Evolutionary conservation across 2,888 invertebrate species (phyloP).

Genomic region (Coelinius sp.): DNA sequence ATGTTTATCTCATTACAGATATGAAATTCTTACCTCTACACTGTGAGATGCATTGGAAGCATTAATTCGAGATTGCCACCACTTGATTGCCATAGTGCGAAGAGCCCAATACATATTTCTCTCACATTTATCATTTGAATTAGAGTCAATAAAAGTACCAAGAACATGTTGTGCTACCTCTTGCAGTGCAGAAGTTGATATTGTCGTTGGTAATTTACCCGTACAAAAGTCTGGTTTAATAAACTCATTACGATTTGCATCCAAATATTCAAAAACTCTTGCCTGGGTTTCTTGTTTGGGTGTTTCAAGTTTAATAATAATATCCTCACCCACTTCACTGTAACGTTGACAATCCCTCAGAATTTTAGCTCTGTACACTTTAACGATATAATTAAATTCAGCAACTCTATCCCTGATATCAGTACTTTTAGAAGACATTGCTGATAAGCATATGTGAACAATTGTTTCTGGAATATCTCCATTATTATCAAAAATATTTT

Average conservation of each 20-base stretch:
- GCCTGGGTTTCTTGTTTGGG: neutral
- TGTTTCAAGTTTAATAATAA: neutral
- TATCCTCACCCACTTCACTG: neutral
- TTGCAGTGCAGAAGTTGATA: neutral
- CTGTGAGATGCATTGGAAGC: no score
- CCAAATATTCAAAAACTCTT: neutral
- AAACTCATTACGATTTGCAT: neutral
- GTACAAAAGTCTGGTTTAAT: neutral
- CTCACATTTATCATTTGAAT: neutral
- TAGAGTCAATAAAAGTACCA: neutral
- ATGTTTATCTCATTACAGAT: neutral
- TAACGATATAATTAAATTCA: neutral
- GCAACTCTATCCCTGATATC: neutral
- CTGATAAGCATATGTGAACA: neutral
- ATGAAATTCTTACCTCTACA: neutral
- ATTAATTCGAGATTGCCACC: neutral
- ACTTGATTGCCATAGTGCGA: neutral
- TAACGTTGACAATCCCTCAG: neutral
- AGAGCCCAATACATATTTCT: neutral
- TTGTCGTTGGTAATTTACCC: neutral
- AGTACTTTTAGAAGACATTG: neutral
- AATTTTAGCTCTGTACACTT: neutral
- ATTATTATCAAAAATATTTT: neutral
- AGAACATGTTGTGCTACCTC: neutral
- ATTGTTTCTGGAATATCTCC: neutral